Evolutionary conservation across 2,113 vertebrate species (phyloP), one percentile per base, ranked within the genome.

Genomic region (Hypanus sabinus): DNA sequence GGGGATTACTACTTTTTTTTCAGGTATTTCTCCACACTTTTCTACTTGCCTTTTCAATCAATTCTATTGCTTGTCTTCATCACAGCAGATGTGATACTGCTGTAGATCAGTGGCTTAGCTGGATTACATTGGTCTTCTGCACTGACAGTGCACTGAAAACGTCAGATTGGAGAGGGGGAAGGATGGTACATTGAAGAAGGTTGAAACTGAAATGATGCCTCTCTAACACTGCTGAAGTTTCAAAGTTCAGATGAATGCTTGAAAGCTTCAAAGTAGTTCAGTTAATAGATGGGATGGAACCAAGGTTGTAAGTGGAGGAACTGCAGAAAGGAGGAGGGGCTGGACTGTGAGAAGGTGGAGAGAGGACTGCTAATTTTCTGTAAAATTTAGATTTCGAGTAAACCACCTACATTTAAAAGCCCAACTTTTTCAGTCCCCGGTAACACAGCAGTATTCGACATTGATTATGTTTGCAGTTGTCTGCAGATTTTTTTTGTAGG

Each of bases 111-210:
- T 36, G 11, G 76, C 11, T n/a, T 79, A 16, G n/a, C 11, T 79
- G 76, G 76, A 79, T 16, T 76, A 11, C 76, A 79, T 12, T 16
- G 33, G n/a, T 79, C 36, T 12, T 36, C 76, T 79, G 11, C 76
- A 36, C 73, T 7, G 8, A 30, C 24, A 76, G 24, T 30, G 8
- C 73, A 14, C 10, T 5, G 30, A 33, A 33, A 79, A 2, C 71
- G 36, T 79, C n/a, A 79, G 11, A 79, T 2, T 36, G 33, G n/a
- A 36, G 76, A 16, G 11, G n/a, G 1, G 0, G 76, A 33, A 1
- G 76, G 14, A 3, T 1, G n/a, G 1, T 20, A 2, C 1, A 5
- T 71, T 11, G 1, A 1, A 0, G 16, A 4, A 3, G 76, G 3
- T 12, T 36, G n/a, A 36, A n/a, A 33, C n/a, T 79, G 76, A 79